Evolutionary conservation across 2,888 invertebrate species (phyloP), one percentile per base, ranked within the genome.

Genomic region (Cryptocephalus primarius): DNA sequence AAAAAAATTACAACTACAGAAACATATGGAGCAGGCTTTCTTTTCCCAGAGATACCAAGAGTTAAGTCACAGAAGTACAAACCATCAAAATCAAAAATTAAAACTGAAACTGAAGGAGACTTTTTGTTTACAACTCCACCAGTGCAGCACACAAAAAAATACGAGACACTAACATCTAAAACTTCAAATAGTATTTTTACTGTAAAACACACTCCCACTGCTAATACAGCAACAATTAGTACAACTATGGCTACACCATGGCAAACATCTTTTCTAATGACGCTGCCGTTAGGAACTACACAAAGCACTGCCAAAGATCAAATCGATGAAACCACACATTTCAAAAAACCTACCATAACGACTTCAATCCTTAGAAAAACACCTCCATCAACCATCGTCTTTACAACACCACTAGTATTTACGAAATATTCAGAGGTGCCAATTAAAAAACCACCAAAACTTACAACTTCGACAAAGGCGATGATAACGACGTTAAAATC

Each of bases 151-250:
- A 40, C 40, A 22, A 22, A 22, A 22, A 22, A 22, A 22, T 22
- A 22, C 6, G 22, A 22, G 22, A 22, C 22, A 6, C 22, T 22
- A 22, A 22, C 22, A 6, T 22, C 41, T 33, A 40, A 12, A 41
- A 40, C 48, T 32, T 45, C 52, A 45, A 48, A 50, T n/a, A 47
- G 44, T 42, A 45, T 43, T 36, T 11, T 39, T 11, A 42, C 39
- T 8, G 45, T 38, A 43, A 14, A 33, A 6, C 22, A 9, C 14
- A 42, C 38, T 33, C 14, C 44, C n/a, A 47, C 40, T 40, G 10
- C 39, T 38, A 39, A 31, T 32, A 43, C 36, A 45, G 40, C 40
- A 6, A 32, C 32, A 0, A 13, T 32, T 12, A 39, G 4, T 4
- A 39, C 12, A 34, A 8, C 33, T 12, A 9, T 36, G 9, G 12